phyloP scores from a whole-genome alignment of 2,797 vertebrate species.

The Melanotaenia boesemani region DNA sequence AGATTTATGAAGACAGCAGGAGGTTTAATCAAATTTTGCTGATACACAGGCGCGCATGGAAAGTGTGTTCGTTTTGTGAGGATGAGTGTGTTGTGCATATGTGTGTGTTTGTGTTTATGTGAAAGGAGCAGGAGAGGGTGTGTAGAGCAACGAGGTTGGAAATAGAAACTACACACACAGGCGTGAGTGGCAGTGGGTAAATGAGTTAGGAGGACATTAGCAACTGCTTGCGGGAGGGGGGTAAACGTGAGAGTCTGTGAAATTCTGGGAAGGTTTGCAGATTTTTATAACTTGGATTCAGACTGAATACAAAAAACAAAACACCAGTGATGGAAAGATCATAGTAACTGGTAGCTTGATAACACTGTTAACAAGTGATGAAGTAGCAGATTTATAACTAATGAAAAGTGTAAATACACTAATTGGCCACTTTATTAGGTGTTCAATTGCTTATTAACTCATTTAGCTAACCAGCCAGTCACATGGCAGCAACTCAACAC shows the following conservation, averaged over 20 bases:
- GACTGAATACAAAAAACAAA: background rate
- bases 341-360: background rate
- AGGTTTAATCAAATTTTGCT: constrained; percentile 50
- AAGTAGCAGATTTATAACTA: background rate
- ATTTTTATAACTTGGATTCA: constrained; percentile 21
- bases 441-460: too few species aligned
- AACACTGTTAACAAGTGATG: background rate
- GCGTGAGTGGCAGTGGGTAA: constrained; percentile 53
- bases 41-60: constrained; percentile 43
- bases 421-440: background rate
- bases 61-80: constrained; percentile 20
- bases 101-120: constrained; percentile 16
- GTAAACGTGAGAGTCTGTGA: constrained; percentile 2
- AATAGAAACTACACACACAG: constrained; percentile 46
- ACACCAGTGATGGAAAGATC: constrained; percentile 6
- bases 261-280: constrained; percentile 1
- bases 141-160: constrained; percentile 50
- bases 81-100: background rate
- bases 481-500: background rate
- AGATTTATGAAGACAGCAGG: constrained; percentile 48
- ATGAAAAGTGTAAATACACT: background rate
- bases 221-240: constrained; percentile 17
- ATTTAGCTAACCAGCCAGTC: too few species aligned
- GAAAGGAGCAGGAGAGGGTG: constrained; percentile 18
- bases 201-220: constrained; percentile 61